A percentile compares a stretch with the other conserved stretches of the same genome.
Evolutionary conservation across 2,888 invertebrate genomes (phyloP).

Genomic region (Brachyptera risi): DNA sequence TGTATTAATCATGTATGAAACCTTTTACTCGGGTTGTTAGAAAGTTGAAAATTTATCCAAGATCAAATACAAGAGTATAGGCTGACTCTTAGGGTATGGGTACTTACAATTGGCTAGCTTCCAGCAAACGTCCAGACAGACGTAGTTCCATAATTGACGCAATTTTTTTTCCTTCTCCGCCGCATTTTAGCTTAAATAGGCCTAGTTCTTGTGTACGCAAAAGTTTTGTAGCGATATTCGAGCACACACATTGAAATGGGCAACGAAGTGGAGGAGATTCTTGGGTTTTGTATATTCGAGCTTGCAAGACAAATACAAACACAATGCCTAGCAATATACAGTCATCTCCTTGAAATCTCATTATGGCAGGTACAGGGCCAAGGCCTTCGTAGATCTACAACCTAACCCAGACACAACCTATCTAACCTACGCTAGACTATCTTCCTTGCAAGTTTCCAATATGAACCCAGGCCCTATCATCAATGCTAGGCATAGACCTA

Average conservation of each 20-base stretch:
- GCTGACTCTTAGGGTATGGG: constrained; percentile 10
- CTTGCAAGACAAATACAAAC: too few relatives aligned
- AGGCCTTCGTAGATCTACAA: too few relatives aligned
- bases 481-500: too few relatives aligned
- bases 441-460: too few relatives aligned
- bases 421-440: too few relatives aligned
- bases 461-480: too few relatives aligned
- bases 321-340: too few relatives aligned
- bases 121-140: constrained; percentile 55
- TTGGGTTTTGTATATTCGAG: too few relatives aligned
- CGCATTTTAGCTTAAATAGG: constrained; percentile 58
- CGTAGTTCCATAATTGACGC: constrained; percentile 59
- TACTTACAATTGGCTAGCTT: constrained; percentile 64
- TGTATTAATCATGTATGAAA: too few relatives aligned
- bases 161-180: constrained; percentile 54
- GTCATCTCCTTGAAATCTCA: too few relatives aligned
- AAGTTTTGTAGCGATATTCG: constrained; percentile 11
- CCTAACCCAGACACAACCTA: too few relatives aligned
- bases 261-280: not conserved
- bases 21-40: not conserved
- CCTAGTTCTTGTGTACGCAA: constrained; percentile 1
- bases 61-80: not conserved
- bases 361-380: too few relatives aligned
- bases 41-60: not conserved
- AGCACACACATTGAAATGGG: constrained; percentile 15